These are phyloP conservation scores for Anthophora plumipes DNA, from an alignment of 2,888 invertebrate species.

Conservation along the genomic window DNA sequence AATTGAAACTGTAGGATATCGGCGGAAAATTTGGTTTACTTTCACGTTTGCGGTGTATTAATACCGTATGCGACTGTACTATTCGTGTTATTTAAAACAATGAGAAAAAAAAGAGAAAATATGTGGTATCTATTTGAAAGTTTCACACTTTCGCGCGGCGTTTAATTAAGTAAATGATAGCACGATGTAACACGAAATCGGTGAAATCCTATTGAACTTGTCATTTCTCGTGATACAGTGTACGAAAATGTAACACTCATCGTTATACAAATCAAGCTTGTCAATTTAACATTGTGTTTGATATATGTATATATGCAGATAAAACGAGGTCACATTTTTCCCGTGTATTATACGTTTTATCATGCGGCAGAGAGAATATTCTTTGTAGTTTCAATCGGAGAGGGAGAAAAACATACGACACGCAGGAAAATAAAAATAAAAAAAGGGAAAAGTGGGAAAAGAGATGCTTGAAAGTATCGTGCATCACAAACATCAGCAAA, in stretches of 20 bases:
- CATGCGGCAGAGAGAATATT: neutral
- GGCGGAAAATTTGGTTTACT: conserved; percentile 9
- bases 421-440: neutral
- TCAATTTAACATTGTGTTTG: conserved; percentile 16
- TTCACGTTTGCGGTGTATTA: neutral
- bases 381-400: conserved; percentile 1
- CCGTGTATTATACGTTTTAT: neutral
- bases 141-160: neutral
- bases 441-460: neutral
- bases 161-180: conserved; percentile 35
- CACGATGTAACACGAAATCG: neutral
- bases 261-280: conserved; percentile 23
- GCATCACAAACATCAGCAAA: neutral
- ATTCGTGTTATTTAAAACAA: neutral
- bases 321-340: conserved; percentile 11
- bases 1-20: neutral
- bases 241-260: conserved; percentile 4
- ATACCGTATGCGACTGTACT: too few species aligned
- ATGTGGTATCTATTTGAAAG: neutral
- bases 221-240: neutral
- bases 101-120: too few species aligned
- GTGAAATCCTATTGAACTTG: conserved; percentile 30
- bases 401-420: too few species aligned
- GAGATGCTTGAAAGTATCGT: neutral
- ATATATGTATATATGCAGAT: too few species aligned